Evolutionary conservation across 2,113 vertebrate genomes (phyloP).

Genomic region (Arothron firmamentum): DNA sequence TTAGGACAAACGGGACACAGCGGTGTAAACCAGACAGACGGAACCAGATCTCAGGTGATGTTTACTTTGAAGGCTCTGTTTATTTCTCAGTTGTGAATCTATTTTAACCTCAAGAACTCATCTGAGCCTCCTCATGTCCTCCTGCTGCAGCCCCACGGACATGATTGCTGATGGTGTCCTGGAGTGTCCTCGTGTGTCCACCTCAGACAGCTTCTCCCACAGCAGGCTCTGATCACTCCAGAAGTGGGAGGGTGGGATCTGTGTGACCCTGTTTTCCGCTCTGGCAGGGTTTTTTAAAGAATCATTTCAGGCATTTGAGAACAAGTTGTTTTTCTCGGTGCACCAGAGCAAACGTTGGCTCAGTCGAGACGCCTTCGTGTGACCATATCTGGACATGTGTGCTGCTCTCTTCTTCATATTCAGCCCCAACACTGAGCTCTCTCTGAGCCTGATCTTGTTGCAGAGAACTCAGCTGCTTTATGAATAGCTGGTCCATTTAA

Average conservation of each 20-base stretch:
- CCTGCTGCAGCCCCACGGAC: conserved; percentile 45
- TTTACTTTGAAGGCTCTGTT: conserved; percentile 3
- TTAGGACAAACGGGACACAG: not conserved
- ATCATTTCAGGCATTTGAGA: no score
- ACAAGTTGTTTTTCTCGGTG: no score
- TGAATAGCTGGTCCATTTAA: no score
- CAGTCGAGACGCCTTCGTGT: not conserved
- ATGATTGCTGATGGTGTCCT: not conserved
- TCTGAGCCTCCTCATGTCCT: conserved; percentile 47
- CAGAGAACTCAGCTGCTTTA: no score
- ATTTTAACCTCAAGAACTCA: not conserved
- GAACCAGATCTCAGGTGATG: not conserved
- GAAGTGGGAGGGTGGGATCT: no score
- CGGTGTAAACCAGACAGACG: not conserved
- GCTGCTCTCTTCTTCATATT: no score
- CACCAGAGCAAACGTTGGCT: no score
- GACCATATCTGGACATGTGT: not conserved
- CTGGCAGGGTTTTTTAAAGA: no score
- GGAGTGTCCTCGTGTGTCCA: not conserved
- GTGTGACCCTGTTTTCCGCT: no score
- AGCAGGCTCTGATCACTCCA: no score
- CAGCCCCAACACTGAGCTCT: no score
- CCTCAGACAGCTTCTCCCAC: not conserved
- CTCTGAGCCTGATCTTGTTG: no score
- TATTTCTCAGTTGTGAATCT: not conserved